A percentile compares a stretch with the other conserved stretches of the same genome.
Conservation (phyloP, 2,888 invertebrate genomes). For the Drosophila colorata region DNA sequence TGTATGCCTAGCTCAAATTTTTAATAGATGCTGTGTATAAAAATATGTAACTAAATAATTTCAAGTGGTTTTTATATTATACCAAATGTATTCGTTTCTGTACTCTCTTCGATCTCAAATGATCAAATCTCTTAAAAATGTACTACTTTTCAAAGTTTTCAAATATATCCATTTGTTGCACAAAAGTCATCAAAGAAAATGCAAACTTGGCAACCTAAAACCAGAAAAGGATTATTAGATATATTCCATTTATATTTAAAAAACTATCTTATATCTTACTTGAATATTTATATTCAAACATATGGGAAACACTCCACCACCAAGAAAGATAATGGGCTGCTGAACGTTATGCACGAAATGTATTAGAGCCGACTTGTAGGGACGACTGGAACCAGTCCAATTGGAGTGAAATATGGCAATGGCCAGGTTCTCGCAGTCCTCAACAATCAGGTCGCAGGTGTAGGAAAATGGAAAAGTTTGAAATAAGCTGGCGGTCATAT, state of each 20-base stretch:
- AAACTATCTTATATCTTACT: conserved; percentile 4
- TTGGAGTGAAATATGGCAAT: conserved; percentile 41
- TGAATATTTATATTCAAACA: conserved; percentile 29
- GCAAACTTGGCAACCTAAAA: conserved; percentile 37
- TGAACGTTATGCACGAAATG: conserved; percentile 40
- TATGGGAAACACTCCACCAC: conserved; percentile 36
- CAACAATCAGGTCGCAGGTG: conserved; percentile 37
- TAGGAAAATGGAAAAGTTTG: conserved; percentile 40
- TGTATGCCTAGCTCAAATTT: too few species aligned
- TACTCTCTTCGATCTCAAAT: too few species aligned
- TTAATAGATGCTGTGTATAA: too few species aligned
- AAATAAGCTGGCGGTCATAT: conserved; percentile 20
- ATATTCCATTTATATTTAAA: neutral
- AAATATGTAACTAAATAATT: too few species aligned
- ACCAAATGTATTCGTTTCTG: too few species aligned
- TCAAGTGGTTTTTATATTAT: too few species aligned
- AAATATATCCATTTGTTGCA: conserved; percentile 33
- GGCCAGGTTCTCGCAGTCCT: conserved; percentile 25
- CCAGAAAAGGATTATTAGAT: neutral
- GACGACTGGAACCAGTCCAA: conserved; percentile 29
- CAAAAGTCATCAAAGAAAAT: conserved; percentile 37
- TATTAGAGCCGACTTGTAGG: conserved; percentile 26
- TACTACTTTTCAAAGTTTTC: conserved; percentile 19
- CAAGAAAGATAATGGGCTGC: conserved; percentile 34
- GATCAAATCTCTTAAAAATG: too few species aligned